Evolutionary conservation across 2,888 invertebrate genomes (phyloP).

Genomic region (Diaphora mendica): DNA sequence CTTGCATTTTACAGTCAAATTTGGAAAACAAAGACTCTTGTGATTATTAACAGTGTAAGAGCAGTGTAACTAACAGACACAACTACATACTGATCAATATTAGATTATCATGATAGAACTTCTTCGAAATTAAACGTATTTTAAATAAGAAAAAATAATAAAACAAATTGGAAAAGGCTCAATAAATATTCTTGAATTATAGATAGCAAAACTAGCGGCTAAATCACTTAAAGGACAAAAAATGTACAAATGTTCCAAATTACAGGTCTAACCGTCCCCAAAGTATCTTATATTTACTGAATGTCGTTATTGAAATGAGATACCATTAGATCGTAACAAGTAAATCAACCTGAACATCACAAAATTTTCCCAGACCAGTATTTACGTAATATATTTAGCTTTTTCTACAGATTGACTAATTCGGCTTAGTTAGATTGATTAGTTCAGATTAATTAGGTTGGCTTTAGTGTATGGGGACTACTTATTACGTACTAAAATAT

Average conservation of each 20-base stretch:
- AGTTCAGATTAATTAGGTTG: neutral
- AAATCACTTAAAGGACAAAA: no score
- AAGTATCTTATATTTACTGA: neutral
- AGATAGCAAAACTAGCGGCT: neutral
- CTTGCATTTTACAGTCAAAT: no score
- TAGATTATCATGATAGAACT: no score
- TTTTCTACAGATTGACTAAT: neutral
- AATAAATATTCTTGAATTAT: neutral
- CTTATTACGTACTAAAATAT: neutral
- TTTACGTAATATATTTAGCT: neutral
- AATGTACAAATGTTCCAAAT: no score
- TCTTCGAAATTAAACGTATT: no score
- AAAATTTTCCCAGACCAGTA: neutral
- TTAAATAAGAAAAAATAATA: no score
- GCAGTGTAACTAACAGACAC: no score
- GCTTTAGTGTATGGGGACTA: neutral
- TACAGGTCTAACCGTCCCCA: neutral
- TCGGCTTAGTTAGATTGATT: neutral
- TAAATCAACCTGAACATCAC: neutral
- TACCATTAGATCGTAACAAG: neutral
- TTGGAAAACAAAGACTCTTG: no score
- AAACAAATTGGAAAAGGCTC: no score
- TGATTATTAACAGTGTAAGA: no score
- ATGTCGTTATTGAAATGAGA: conserved; percentile 6
- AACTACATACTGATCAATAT: no score